Evolutionary conservation across 2,888 invertebrate species (phyloP).

Genomic region (Aspidapion aeneum): DNA sequence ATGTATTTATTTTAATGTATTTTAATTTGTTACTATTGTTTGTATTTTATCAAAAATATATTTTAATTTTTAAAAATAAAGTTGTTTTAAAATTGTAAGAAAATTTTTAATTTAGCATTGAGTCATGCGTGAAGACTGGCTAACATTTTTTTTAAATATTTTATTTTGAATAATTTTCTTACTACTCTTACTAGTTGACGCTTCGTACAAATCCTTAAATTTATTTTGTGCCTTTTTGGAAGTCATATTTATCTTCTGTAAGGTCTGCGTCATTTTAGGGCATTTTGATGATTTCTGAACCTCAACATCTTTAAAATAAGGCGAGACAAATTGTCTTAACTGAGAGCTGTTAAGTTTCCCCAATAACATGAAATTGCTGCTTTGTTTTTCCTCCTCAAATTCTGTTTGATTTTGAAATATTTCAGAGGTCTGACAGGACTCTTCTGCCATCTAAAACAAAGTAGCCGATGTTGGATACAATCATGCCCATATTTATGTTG

Average conservation of each 20-base stretch:
- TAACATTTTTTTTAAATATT: too few relatives aligned
- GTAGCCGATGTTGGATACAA: too few relatives aligned
- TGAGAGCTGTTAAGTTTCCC: slow-evolving; percentile 29
- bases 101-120: too few relatives aligned
- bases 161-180: too few relatives aligned
- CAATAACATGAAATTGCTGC: slow-evolving; percentile 18
- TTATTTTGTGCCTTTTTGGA: neutral
- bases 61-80: too few relatives aligned
- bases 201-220: neutral
- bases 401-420: neutral
- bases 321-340: slow-evolving; percentile 33
- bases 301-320: slow-evolving; percentile 27
- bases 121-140: too few relatives aligned
- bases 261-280: neutral
- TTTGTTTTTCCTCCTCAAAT: neutral
- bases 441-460: slow-evolving; percentile 18
- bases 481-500: too few relatives aligned
- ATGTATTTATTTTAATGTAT: too few relatives aligned
- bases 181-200: too few relatives aligned
- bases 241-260: neutral
- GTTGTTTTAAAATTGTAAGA: too few relatives aligned
- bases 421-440: slow-evolving; percentile 15
- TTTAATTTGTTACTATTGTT: too few relatives aligned
- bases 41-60: too few relatives aligned
- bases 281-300: neutral